Evolutionary conservation across 2,888 invertebrate genomes (phyloP), one percentile per base, ranked within the genome.

Genomic region (Temnothorax ravouxi): DNA sequence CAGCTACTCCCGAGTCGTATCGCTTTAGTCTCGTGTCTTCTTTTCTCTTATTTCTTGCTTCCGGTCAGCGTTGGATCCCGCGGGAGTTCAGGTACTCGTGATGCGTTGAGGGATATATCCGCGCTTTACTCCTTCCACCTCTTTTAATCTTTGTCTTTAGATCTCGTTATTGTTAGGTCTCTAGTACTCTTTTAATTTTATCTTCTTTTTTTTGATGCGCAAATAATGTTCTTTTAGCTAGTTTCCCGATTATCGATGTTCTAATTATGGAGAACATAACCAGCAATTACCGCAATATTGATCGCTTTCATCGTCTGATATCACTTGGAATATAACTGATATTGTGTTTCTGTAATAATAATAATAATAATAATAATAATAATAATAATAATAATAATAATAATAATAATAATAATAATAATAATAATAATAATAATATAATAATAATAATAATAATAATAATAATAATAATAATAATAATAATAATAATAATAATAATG

Each of bases 21-120:
- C 88, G 83, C 72, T 86, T 83, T 74, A 74, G 84, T 79, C 85
- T 75, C 47, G 61, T 52, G 50, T 67, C 59, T 67, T 44, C 71
- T 69, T 80, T 80, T 74, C 74, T 84, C 64, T 62, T 81, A 83
- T 88, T 84, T 81, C 84, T 85, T 69, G 84, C 84, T 88, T 84
- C 81, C 84, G 88, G 86, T 86, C 88, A 86, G 86, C 77, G 86
- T 67, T 76, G 84, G 83, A 87, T 86, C 88, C 88, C 84, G 77
- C 80, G 88, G 86, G 88, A 88, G 47, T 80, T 80, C 77, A 81
- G 77, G 47, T 56, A 81, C 87, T 87, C 82, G 64, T 61, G 62
- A 79, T 84, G 86, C 83, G 83, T 77, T 44, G 77, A 74, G 72
- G 83, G 77, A 71, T 77, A 71, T 77, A 84, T 67, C 59, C 50